These are phyloP conservation scores for Plecotus auritus DNA, from an alignment of 2,113 vertebrate species.

Conservation along the genomic window DNA sequence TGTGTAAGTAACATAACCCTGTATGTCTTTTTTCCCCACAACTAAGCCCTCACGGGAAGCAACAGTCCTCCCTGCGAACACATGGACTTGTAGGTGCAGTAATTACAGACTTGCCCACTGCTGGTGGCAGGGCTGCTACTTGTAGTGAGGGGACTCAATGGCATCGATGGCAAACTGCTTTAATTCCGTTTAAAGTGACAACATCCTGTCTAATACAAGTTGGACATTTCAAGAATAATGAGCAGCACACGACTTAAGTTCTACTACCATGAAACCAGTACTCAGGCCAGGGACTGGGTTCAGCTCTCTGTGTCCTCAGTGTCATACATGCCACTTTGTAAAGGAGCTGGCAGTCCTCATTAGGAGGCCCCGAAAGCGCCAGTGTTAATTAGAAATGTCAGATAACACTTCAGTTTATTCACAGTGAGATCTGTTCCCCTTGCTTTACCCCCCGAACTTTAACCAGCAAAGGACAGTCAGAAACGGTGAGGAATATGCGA, in stretches of 20 bases:
- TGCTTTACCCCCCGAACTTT: background rate
- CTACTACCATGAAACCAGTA: constrained; percentile 32
- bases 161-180: constrained; percentile 56
- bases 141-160: background rate
- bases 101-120: constrained; percentile 57
- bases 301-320: background rate
- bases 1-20: constrained; percentile 31
- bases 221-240: constrained; percentile 61
- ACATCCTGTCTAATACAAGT: constrained; percentile 49
- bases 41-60: background rate
- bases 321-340: constrained; percentile 58
- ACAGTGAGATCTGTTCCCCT: background rate
- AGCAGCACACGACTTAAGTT: constrained; percentile 36
- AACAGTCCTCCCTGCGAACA: background rate
- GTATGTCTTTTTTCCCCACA: background rate
- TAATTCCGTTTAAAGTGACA: constrained; percentile 52
- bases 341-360: constrained; percentile 29
- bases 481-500: background rate
- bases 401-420: constrained; percentile 34
- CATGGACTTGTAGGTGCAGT: background rate
- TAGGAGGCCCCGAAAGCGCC: constrained; percentile 27
- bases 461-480: background rate
- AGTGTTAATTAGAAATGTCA: constrained; percentile 47
- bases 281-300: constrained; percentile 47
- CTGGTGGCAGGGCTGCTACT: constrained; percentile 30